Base-by-base conservation (phyloP, 2,888 invertebrate genomes). In the Linnaemya vulpina region DNA sequence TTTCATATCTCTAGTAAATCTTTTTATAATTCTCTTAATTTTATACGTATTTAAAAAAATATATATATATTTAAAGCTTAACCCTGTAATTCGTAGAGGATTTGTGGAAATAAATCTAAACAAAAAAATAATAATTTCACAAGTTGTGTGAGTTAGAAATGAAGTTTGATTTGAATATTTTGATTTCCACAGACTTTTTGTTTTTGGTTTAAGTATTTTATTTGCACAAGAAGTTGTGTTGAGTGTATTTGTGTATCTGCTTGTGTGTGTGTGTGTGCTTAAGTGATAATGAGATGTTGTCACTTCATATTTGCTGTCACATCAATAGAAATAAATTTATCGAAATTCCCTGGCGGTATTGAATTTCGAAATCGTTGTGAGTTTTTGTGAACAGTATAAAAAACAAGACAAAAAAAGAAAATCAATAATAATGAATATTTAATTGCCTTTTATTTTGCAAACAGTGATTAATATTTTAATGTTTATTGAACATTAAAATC, bases 271-370 rank as follows among this genome's bases (percentile, higher is more conserved):
- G 53, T 30, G 0, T 51, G 10, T 49, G 11, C 60, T 10, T 38
- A 8, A 17, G 13, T 49, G 53, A 55, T 58, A 83, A 68, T 73
- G 67, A 83, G 53, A 83, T 73, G 67, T 77, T 83, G 73, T 83
- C 83, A 83, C 67, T 83, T 76, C 35, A 71, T 65, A 65, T 71
- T 62, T 62, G 22, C 15, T 71, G 63, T 71, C 53, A 53, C 17
- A 43, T 71, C 17, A 55, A 65, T 35, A 38, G 55, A 71, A 63
- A 79, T 63, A 46, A n/a, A 53, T 71, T 63, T 40, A 49, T 38
- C 9, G 17, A n/a, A 46, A 38, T 67, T 76, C n/a, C n/a, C n/a
- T 46, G 22, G 17, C 15, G 17, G 43, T 11, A 49, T 67, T 55
- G 5, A 35, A 77, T 77, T 51, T 35, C 5, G 38, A 30, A 55